Evolutionary conservation across 2,113 vertebrate species (phyloP).

Genomic region (Spheniscus mendiculus): DNA sequence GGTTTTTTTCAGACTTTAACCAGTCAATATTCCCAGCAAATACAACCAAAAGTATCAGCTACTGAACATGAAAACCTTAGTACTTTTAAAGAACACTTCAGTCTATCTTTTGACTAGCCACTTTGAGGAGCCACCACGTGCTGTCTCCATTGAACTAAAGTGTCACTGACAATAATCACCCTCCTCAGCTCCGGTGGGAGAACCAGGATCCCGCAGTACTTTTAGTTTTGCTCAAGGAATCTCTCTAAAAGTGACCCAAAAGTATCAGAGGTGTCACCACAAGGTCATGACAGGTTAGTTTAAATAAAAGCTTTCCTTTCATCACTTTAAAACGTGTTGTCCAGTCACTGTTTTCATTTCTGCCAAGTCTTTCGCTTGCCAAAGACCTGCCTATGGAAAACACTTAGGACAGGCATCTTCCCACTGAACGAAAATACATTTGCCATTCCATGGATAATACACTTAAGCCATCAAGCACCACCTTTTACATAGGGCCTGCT

Average conservation of each 20-base stretch:
- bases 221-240: conserved; percentile 10
- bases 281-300: neutral
- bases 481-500: neutral
- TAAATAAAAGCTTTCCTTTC: conserved; percentile 31
- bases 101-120: neutral
- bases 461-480: neutral
- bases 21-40: neutral
- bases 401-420: neutral
- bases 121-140: neutral
- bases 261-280: neutral
- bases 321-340: neutral
- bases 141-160: neutral
- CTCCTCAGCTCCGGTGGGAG: neutral
- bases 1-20: neutral
- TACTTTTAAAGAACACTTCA: neutral
- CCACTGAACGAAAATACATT: neutral
- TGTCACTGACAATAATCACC: neutral
- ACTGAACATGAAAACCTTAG: neutral
- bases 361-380: neutral
- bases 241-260: conserved; percentile 15
- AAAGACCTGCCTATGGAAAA: neutral
- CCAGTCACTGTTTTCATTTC: neutral
- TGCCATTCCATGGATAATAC: neutral
- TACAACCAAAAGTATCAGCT: neutral
- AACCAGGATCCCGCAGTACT: neutral